These are phyloP conservation scores for Champsocephalus esox DNA, from an alignment of 2,797 vertebrate genomes.

Conservation along the genomic window DNA sequence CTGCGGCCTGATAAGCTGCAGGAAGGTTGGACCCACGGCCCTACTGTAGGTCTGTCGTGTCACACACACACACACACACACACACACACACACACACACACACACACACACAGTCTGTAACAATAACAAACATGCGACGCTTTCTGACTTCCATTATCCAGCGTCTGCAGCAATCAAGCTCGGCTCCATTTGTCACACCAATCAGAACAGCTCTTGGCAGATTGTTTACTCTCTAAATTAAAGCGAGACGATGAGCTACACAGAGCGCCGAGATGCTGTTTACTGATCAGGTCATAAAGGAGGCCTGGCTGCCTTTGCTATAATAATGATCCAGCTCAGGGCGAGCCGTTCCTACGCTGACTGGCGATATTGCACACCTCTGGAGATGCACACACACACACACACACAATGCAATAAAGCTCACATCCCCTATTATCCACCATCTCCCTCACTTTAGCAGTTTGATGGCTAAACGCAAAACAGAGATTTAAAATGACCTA, in stretches of 20 bases:
- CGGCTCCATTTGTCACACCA: slow-evolving; percentile 26
- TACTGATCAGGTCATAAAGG: slow-evolving; percentile 31
- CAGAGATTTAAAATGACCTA: slow-evolving; percentile 16
- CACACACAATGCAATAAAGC: slow-evolving; percentile 26
- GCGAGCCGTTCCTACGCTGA: slow-evolving; percentile 10
- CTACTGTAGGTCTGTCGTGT: slow-evolving; percentile 42
- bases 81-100: slow-evolving; percentile 14
- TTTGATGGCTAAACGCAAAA: slow-evolving; percentile 8
- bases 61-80: slow-evolving; percentile 32
- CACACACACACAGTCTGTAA: slow-evolving; percentile 21
- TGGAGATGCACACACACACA: slow-evolving; percentile 9
- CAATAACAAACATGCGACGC: slow-evolving; percentile 18
- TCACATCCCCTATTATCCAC: slow-evolving; percentile 13
- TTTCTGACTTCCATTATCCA: slow-evolving; percentile 44
- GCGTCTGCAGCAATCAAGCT: slow-evolving; percentile 42
- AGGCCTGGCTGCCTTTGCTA: slow-evolving; percentile 9
- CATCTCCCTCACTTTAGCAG: background rate
- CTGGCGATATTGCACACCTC: slow-evolving; percentile 10
- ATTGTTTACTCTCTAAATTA: slow-evolving; percentile 54
- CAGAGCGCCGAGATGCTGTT: slow-evolving; percentile 26
- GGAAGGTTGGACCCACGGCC: slow-evolving; percentile 54
- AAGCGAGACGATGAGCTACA: slow-evolving; percentile 59
- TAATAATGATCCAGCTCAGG: slow-evolving; percentile 14
- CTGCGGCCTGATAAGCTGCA: slow-evolving; percentile 65
- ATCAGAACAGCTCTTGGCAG: slow-evolving; percentile 23